Base-by-base conservation (phyloP, 2,888 invertebrate species). In the Zeuzera pyrina region DNA sequence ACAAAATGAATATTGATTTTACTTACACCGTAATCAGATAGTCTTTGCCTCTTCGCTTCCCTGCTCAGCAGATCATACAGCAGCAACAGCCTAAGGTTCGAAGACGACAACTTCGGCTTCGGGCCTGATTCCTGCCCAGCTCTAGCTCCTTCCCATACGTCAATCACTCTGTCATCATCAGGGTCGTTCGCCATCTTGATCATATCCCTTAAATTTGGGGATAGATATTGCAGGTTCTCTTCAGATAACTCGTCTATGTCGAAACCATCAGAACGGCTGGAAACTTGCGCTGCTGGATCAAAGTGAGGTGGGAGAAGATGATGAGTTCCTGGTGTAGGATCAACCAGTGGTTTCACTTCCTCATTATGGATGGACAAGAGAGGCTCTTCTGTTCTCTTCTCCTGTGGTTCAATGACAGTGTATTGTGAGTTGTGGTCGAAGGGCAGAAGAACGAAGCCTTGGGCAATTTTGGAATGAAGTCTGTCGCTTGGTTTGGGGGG, bases 21-120 rank as follows among this genome's bases (percentile, higher is more conserved):
- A 73, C 85, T 85, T 57, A 88, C 88, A 39, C 78, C 74, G 45
- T 79, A 89, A 45, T 88, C 88, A 3, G 86, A 87, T 3, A 89
- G 72, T 19, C 85, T 84, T 43, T 88, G 84, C 35, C 74, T 86
- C 52, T 89, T 89, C 1, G 89, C 86, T 38, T 90, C 90, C 40
- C 89, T 86, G 54, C 88, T 89, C 29, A 90, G 49, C 3, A 86
- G 72, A 44, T 90, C 90, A 52, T 90, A 90, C 15, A 90, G 55
- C 12, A 86, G 64, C 35, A 89, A 56, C 29, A 90, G 60, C 28
- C 88, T 83, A 30, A 89, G 71, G 36, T 89, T 87, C 0, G 89
- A 85, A 1, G 76, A 69, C 0, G 86, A 88, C 2, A 87, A 71
- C 27, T 88, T 87, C 1, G 78, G 67, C 49, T 84, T 86, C n/a